These are phyloP conservation scores for Fragum sueziense DNA, from an alignment of 2,888 invertebrate species.

Conservation along the genomic window DNA sequence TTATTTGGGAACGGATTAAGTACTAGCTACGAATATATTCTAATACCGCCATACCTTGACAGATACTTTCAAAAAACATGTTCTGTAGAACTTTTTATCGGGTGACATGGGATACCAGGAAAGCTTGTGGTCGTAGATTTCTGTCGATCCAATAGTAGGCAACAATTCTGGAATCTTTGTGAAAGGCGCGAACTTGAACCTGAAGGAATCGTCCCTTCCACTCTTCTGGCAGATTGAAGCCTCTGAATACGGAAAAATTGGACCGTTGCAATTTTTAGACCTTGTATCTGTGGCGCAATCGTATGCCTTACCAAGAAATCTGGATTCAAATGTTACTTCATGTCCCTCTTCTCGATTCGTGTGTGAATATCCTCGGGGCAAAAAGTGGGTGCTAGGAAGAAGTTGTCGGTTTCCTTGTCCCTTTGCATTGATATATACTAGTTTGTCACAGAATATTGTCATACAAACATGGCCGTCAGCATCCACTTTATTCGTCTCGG, in stretches of 20 bases:
- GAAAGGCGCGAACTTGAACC: slow-evolving; percentile 43
- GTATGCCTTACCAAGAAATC: slow-evolving; percentile 15
- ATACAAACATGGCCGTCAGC: slow-evolving; percentile 41
- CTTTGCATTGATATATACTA: slow-evolving; percentile 30
- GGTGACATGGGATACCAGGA: slow-evolving; percentile 49
- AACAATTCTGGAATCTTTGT: slow-evolving; percentile 19
- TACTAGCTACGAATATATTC: too few relatives aligned
- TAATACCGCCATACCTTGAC: slow-evolving; percentile 43
- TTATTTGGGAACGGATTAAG: too few relatives aligned
- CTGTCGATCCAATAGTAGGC: not conserved
- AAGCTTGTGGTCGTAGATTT: slow-evolving; percentile 25
- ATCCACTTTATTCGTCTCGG: slow-evolving; percentile 7
- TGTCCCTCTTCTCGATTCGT: not conserved
- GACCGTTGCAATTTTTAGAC: slow-evolving; percentile 22
- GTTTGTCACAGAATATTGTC: slow-evolving; percentile 36
- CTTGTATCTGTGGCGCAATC: slow-evolving; percentile 1
- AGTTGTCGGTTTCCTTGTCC: slow-evolving; percentile 4
- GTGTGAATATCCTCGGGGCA: slow-evolving; percentile 5
- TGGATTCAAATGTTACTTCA: slow-evolving; percentile 26
- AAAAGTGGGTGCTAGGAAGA: slow-evolving; percentile 15
- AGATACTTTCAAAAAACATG: slow-evolving; percentile 45
- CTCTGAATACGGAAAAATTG: slow-evolving; percentile 21
- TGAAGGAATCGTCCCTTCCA: slow-evolving; percentile 2
- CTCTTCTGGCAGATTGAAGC: not conserved
- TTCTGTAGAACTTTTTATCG: slow-evolving; percentile 8